A percentile compares a stretch with the other conserved stretches of the same genome.
Evolutionary conservation across 1,140 invertebrate species (phyloP).

Genomic region (Ceratosolen fusciceps): DNA sequence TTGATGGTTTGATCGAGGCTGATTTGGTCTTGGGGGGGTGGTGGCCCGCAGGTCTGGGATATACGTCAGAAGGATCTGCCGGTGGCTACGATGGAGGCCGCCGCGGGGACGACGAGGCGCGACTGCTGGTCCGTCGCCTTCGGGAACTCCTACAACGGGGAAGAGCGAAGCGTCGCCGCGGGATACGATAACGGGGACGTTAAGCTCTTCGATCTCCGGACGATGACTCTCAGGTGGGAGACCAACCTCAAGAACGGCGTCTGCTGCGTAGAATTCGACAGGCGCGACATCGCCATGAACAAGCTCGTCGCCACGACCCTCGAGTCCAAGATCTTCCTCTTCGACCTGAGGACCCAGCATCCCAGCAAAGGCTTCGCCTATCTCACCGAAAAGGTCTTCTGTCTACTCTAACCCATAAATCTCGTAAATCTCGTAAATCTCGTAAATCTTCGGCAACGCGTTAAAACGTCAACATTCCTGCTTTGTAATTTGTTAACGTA

Average conservation of each 20-base stretch:
- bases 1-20: no score
- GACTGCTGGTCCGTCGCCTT: conserved; percentile 93
- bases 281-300: conserved; percentile 95
- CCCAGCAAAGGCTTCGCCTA: conserved; percentile 88
- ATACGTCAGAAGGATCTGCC: conserved; percentile 89
- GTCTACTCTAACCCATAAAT: no score
- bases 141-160: conserved; percentile 88
- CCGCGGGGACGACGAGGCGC: conserved; percentile 75
- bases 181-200: conserved; percentile 98
- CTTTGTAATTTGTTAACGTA: no score
- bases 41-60: conserved; percentile 83
- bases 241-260: conserved; percentile 95
- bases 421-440: no score
- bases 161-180: conserved; percentile 87
- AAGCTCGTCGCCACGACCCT: conserved; percentile 93
- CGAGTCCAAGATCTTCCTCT: conserved; percentile 93
- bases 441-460: no score
- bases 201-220: conserved; percentile 94
- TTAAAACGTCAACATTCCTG: no score
- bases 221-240: conserved; percentile 90
- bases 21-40: neutral
- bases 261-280: conserved; percentile 91
- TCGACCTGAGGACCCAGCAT: conserved; percentile 90
- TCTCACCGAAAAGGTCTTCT: conserved; percentile 78
- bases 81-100: conserved; percentile 89